These are phyloP conservation scores for Astyanax mexicanus DNA, from an alignment of 2,797 vertebrate species.

Conservation along the genomic window DNA sequence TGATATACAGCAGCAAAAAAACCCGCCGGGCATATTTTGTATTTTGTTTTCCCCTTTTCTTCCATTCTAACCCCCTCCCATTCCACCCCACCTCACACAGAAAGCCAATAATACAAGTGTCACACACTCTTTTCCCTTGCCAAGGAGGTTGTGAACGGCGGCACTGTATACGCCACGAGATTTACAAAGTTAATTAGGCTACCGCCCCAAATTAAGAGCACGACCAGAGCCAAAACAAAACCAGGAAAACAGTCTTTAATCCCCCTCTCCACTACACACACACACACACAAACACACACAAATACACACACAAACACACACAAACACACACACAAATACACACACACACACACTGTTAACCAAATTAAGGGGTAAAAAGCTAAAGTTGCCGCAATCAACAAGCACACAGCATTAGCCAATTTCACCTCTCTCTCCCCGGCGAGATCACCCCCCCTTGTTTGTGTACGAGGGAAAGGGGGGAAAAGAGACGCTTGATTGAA, in stretches of 20 bases:
- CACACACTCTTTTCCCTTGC: slow-evolving; percentile 8
- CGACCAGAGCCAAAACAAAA: slow-evolving; percentile 69
- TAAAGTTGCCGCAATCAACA: slow-evolving; percentile 73
- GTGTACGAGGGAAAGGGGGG: slow-evolving; percentile 18
- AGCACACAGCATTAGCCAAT: slow-evolving; percentile 65
- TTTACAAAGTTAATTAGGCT: slow-evolving; percentile 77
- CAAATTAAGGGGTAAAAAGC: slow-evolving; percentile 61
- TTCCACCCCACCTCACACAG: too few species aligned
- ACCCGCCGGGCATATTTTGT: neutral
- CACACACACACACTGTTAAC: slow-evolving; percentile 70
- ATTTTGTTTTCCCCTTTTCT: neutral
- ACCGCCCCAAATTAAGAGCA: slow-evolving; percentile 72
- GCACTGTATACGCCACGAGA: slow-evolving; percentile 63
- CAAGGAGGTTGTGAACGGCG: neutral
- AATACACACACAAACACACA: slow-evolving; percentile 63
- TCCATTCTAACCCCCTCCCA: neutral
- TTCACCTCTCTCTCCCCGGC: slow-evolving; percentile 34
- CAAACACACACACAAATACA: slow-evolving; percentile 57
- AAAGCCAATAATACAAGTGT: slow-evolving; percentile 15
- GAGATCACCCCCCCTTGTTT: slow-evolving; percentile 12
- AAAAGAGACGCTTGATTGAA: slow-evolving; percentile 71
- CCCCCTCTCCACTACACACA: slow-evolving; percentile 55
- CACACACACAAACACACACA: slow-evolving; percentile 64
- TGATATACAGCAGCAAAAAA: neutral
- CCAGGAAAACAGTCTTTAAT: slow-evolving; percentile 69